phyloP scores from a whole-genome alignment of 2,888 invertebrate species.

The Patella ulyssiponensis region DNA sequence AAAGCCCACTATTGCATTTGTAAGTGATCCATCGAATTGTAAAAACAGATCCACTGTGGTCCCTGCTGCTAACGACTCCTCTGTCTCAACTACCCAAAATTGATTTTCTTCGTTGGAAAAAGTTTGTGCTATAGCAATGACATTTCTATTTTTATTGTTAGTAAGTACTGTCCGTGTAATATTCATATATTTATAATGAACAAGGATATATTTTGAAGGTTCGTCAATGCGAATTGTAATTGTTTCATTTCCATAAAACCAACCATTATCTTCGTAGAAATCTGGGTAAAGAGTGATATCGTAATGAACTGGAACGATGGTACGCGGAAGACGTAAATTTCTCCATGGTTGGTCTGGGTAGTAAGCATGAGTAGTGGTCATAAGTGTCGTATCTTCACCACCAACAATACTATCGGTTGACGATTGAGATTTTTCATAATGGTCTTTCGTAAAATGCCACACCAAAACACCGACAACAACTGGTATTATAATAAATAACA shows the following conservation, averaged over 20 bases:
- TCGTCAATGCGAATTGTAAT: constrained; percentile 66
- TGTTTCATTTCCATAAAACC: constrained; percentile 66
- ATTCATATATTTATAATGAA: constrained; percentile 77
- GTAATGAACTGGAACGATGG: constrained; percentile 79
- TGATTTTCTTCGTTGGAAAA: constrained; percentile 72
- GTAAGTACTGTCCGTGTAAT: constrained; percentile 73
- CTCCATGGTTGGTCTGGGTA: constrained; percentile 56
- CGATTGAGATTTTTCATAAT: constrained; percentile 11
- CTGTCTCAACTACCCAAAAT: constrained; percentile 72
- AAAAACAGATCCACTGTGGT: constrained; percentile 73
- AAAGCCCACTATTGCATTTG: constrained; percentile 81
- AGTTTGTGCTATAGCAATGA: constrained; percentile 49
- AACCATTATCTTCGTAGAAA: constrained; percentile 74
- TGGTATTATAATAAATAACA: constrained; percentile 50
- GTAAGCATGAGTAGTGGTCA: constrained; percentile 25
- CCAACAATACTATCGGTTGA: constrained; percentile 20
- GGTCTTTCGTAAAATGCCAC: constrained; percentile 48
- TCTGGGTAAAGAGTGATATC: constrained; percentile 80
- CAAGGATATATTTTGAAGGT: constrained; percentile 72
- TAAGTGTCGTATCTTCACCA: constrained; percentile 9
- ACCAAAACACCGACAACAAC: constrained; percentile 54
- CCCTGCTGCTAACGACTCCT: constrained; percentile 49
- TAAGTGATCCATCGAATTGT: constrained; percentile 79
- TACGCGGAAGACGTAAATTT: constrained; percentile 77
- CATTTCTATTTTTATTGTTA: constrained; percentile 32